phyloP scores from a whole-genome alignment of 2,113 vertebrate species.

The Calcarius ornatus region DNA sequence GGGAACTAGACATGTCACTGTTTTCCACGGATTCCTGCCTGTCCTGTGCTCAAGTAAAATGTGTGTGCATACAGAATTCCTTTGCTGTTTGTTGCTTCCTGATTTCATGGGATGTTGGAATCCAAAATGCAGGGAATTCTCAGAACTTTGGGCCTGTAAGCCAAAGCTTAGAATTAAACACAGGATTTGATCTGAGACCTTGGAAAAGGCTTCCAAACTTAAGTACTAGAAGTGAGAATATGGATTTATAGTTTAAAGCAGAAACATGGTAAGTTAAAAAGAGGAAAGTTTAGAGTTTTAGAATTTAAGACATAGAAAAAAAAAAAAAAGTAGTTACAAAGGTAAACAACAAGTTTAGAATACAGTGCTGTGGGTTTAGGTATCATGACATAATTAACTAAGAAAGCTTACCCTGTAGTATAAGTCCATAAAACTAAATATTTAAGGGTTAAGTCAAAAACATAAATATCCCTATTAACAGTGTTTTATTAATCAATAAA shows the following conservation, averaged over 20 bases:
- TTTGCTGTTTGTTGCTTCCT: neutral
- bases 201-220: neutral
- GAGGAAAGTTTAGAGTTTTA: neutral
- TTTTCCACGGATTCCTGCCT: neutral
- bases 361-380: neutral
- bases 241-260: neutral
- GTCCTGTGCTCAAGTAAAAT: neutral
- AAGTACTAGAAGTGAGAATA: neutral
- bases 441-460: neutral
- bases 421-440: neutral
- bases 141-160: neutral
- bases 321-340: neutral
- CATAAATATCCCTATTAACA: neutral
- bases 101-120: neutral
- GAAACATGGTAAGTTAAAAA: neutral
- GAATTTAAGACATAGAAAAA: neutral
- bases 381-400: neutral
- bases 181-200: neutral
- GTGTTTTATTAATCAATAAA: neutral
- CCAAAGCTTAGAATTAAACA: neutral
- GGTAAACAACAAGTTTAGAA: neutral
- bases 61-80: neutral
- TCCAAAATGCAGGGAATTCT: neutral
- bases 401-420: neutral
- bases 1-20: neutral